Percentiles rank a stretch among this genome's conserved stretches.
These are phyloP conservation scores for Coracias cyanogaster DNA, from an alignment of 2,797 vertebrate species.

Conservation along the genomic window DNA sequence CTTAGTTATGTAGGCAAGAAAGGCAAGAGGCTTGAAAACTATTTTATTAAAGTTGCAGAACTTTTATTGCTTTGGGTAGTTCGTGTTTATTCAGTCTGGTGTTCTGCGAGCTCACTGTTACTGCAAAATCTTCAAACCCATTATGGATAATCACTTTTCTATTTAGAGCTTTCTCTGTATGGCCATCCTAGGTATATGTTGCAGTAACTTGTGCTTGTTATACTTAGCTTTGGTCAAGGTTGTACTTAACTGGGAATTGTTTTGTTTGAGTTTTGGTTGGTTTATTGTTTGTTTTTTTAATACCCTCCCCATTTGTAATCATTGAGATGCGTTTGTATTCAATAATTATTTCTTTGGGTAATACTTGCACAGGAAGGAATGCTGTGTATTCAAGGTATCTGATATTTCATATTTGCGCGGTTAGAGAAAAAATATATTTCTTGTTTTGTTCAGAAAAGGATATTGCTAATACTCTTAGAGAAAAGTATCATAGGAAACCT, in stretches of 20 bases:
- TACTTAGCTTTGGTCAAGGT: neutral
- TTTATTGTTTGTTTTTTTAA: neutral
- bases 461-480: neutral
- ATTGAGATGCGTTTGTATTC: neutral
- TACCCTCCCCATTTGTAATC: neutral
- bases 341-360: neutral
- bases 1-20: neutral
- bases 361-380: neutral
- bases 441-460: neutral
- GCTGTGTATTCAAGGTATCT: neutral
- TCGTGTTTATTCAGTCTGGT: neutral
- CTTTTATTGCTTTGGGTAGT: neutral
- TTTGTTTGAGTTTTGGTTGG: neutral
- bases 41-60: neutral
- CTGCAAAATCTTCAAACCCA: neutral
- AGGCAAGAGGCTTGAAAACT: neutral
- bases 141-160: neutral
- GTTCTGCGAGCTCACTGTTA: neutral
- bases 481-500: rapidly evolving
- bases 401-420: neutral
- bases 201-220: neutral
- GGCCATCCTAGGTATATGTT: neutral
- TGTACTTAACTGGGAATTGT: neutral
- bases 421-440: neutral
- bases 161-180: neutral